A percentile compares a stretch with the other conserved stretches of the same genome.
Evolutionary conservation across 37 sponge, comb jelly and placozoan genomes (phyloP).

Genomic region (Trichoplax adhaerens): DNA sequence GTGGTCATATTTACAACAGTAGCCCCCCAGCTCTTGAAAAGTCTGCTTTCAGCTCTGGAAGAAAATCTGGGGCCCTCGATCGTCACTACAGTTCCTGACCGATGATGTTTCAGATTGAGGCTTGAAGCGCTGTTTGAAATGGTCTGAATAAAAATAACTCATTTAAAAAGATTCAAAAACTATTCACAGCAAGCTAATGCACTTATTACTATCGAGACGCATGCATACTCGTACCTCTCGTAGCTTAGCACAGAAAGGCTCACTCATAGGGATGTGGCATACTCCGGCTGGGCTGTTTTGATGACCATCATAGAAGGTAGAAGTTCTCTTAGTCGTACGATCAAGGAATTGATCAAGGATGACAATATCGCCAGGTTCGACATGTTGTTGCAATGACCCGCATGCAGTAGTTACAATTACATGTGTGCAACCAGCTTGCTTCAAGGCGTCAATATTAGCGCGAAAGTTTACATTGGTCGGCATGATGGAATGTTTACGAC

Average conservation of each 20-base stretch:
- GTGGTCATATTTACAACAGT: conserved; percentile 90
- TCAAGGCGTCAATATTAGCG: conserved; percentile 78
- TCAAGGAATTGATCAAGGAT: conserved; percentile 86
- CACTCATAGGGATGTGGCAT: conserved; percentile 77
- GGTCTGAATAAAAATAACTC: neutral
- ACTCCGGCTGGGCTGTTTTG: conserved; percentile 32
- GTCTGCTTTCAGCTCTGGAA: conserved; percentile 62
- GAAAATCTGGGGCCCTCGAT: conserved; percentile 96
- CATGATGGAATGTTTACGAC: conserved; percentile 44
- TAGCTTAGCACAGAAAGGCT: conserved; percentile 65
- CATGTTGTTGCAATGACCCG: conserved; percentile 69
- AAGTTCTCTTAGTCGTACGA: conserved; percentile 42
- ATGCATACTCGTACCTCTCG: conserved; percentile 15
- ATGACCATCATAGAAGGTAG: conserved; percentile 57
- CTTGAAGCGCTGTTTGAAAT: too few species aligned
- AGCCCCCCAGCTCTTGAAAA: conserved; percentile 67
- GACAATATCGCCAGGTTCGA: conserved; percentile 70
- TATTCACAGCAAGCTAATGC: neutral
- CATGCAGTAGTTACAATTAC: conserved; percentile 67
- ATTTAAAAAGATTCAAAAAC: neutral
- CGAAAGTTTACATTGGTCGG: conserved; percentile 82
- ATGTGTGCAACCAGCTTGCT: conserved; percentile 58
- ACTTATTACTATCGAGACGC: neutral
- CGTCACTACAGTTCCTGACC: conserved; percentile 50
- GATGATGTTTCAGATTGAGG: too few species aligned